A percentile compares a stretch with the other conserved stretches of the same genome.
Evolutionary conservation across 2,888 invertebrate genomes (phyloP).

Genomic region (Hesperia comma): DNA sequence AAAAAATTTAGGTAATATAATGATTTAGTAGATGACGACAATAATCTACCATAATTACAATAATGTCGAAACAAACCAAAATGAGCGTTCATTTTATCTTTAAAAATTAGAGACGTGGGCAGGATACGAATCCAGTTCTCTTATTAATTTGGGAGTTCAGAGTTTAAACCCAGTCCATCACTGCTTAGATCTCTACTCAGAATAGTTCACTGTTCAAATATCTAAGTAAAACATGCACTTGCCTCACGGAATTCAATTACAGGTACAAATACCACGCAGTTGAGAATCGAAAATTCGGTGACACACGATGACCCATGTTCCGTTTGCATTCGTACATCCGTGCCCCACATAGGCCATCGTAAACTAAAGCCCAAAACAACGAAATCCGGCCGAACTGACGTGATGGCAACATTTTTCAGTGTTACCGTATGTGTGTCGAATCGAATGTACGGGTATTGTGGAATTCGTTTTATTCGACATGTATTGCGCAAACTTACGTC

Average conservation of each 20-base stretch:
- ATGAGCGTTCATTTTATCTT: no score
- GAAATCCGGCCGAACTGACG: constrained; percentile 13
- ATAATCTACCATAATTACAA: no score
- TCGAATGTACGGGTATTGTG: constrained; percentile 23
- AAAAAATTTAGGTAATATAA: no score
- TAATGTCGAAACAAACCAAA: no score
- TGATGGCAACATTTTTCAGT: constrained; percentile 30
- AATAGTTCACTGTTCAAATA: no score
- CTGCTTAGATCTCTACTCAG: no score
- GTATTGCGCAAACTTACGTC: constrained; percentile 20
- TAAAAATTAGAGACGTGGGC: no score
- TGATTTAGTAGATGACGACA: no score
- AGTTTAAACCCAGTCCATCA: no score
- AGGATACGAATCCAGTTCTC: no score
- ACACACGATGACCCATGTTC: neutral
- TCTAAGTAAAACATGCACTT: neutral
- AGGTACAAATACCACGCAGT: neutral
- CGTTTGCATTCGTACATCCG: neutral
- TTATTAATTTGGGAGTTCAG: no score
- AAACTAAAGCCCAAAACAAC: constrained; percentile 26
- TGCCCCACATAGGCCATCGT: constrained; percentile 19
- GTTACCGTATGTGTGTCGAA: constrained; percentile 19
- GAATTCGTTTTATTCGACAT: constrained; percentile 27
- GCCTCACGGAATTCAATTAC: neutral
- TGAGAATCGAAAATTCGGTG: neutral